Base-by-base conservation (phyloP, 2,888 invertebrate genomes). In the Strigamia crassipes region DNA sequence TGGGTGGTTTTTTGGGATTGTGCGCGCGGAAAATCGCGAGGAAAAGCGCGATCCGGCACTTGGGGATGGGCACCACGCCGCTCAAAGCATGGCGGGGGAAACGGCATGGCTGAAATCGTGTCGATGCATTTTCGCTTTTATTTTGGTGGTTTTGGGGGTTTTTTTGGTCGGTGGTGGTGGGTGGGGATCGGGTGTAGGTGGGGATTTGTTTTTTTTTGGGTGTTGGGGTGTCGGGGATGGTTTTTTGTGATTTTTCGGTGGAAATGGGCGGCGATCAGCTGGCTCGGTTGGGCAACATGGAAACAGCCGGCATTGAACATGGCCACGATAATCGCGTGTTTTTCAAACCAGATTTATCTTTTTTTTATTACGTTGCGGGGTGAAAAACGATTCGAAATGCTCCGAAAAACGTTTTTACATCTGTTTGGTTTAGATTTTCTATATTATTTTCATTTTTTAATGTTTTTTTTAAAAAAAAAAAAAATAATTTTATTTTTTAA, bases 1-100 rank as follows among this genome's bases (percentile, higher is more conserved):
- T 13, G n/a, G 1, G 1, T n/a, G 1, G 13, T 1, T n/a, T 13
- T 15, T 15, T 15, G 46, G 4, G 1, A 1, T 5, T 1, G 5
- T 15, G 0, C 5, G 42, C 13, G 15, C 46, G 78, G 81, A 80
- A 82, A 38, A 82, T 82, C 81, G 82, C 81, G 81, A 79, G 82
- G 79, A 79, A 73, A 34, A 18, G 81, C 41, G 77, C 18, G 41
- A 66, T 81, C 66, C 66, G 51, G 80, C 51, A 46, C 51, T 5
- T 15, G 46, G 46, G 79, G 83, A 38, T 83, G 83, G 83, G 83
- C 83, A 31, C 15, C n/a, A 21, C 79, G 83, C 83, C 84, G 83
- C 79, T 61, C 27, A 78, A 78, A 42, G 61, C 79, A 34, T 73
- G 82, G 78, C 18, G 81, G 10, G 38, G 78, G 56, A 46, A 80